Conservation (phyloP, 2,888 invertebrate genomes). For the Spisula solida region DNA sequence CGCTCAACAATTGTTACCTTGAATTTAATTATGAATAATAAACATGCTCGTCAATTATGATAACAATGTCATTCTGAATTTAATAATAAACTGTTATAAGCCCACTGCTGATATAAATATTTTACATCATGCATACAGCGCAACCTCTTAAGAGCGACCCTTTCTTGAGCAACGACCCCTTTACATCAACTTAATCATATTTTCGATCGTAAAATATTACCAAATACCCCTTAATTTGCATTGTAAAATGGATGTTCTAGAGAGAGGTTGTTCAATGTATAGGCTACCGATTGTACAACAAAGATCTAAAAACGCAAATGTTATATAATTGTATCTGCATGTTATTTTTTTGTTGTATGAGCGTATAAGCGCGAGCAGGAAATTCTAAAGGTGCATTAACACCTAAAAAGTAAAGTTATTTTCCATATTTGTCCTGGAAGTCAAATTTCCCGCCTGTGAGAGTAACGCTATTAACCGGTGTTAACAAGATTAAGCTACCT, state of each 20-base stretch:
- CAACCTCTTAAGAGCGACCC: too few relatives aligned
- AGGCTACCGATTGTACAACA: too few relatives aligned
- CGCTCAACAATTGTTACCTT: neutral
- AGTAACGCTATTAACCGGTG: neutral
- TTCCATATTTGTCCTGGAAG: neutral
- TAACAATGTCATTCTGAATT: neutral
- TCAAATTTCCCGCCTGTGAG: neutral
- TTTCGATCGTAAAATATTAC: too few relatives aligned
- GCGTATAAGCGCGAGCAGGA: neutral
- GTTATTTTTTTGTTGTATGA: too few relatives aligned
- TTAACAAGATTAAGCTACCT: neutral
- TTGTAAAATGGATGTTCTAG: too few relatives aligned
- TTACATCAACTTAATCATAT: too few relatives aligned
- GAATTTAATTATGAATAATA: neutral
- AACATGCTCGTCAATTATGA: neutral
- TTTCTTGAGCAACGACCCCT: too few relatives aligned
- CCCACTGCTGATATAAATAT: neutral
- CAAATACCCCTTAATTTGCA: too few relatives aligned
- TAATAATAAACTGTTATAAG: neutral
- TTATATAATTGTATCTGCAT: too few relatives aligned
- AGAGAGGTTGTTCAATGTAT: too few relatives aligned
- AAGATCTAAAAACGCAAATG: too few relatives aligned
- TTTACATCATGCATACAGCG: too few relatives aligned
- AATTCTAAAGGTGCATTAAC: neutral
- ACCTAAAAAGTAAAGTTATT: neutral